Percentiles rank a stretch among this genome's conserved stretches.
Evolutionary conservation across 2,797 vertebrate species (phyloP).

Genomic region (Borostomias antarcticus): DNA sequence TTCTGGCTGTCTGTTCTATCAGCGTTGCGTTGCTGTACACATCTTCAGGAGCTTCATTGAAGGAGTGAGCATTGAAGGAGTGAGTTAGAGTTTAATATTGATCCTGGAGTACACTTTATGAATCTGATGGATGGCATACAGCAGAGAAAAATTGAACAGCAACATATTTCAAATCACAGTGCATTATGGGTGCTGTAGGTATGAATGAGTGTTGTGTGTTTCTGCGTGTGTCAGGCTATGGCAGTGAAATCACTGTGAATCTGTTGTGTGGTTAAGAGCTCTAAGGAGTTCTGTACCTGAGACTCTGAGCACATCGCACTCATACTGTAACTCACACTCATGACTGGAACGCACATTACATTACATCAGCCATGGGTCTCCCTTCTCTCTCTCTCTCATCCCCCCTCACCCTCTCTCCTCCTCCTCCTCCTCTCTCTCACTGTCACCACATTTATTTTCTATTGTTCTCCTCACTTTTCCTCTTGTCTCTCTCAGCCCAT

Average conservation of each 20-base stretch:
- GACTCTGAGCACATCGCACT: conserved; percentile 20
- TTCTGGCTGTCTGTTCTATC: no score
- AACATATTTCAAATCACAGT: no score
- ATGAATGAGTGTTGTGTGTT: neutral
- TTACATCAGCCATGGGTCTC: conserved; percentile 1
- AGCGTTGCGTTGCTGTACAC: neutral
- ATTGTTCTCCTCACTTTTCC: no score
- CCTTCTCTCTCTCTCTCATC: neutral
- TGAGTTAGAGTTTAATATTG: neutral
- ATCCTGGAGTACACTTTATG: neutral
- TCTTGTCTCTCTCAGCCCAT: conserved; percentile 11
- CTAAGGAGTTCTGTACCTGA: conserved; percentile 23
- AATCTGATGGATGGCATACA: neutral
- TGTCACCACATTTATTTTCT: no score
- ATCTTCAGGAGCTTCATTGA: neutral
- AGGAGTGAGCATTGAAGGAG: neutral
- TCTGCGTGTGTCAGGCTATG: neutral
- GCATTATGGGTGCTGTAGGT: neutral
- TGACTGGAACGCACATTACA: neutral
- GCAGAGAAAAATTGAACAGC: neutral
- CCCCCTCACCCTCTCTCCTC: neutral
- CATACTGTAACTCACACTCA: conserved; percentile 2
- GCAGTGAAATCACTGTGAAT: neutral
- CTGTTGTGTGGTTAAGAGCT: conserved; percentile 8
- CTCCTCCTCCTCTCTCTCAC: conserved; percentile 15